These are phyloP conservation scores for Sturnira hondurensis DNA, from an alignment of 2,113 vertebrate genomes.

Conservation along the genomic window DNA sequence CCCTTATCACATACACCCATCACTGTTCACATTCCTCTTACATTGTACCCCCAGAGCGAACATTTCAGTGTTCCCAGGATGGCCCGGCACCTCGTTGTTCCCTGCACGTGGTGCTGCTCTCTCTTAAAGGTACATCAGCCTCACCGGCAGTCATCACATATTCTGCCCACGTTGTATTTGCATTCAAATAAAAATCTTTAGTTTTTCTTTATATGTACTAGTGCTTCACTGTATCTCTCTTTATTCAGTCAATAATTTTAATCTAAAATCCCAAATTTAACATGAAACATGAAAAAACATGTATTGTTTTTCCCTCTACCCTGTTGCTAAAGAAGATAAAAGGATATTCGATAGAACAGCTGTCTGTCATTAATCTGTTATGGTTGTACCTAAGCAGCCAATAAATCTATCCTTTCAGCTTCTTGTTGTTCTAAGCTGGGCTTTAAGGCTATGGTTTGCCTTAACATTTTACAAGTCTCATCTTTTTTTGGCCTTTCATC, in stretches of 20 bases:
- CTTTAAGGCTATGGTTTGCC: neutral
- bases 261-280: neutral
- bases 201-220: neutral
- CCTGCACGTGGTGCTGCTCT: neutral
- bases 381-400: neutral
- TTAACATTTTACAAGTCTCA: neutral
- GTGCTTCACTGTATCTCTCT: neutral
- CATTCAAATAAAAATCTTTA: neutral
- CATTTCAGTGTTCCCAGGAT: neutral
- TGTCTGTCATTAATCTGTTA: neutral
- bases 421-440: neutral
- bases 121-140: neutral
- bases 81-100: neutral
- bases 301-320: neutral
- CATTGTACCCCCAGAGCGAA: neutral
- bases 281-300: neutral
- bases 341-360: neutral
- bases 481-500: slow-evolving; percentile 23
- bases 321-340: neutral
- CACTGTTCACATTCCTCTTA: neutral
- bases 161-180: neutral
- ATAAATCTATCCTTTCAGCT: neutral
- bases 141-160: neutral
- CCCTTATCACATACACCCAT: neutral
- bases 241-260: slow-evolving; percentile 11